Evolutionary conservation across 2,113 vertebrate species (phyloP).

Genomic region (Anarrhichthys ocellatus): DNA sequence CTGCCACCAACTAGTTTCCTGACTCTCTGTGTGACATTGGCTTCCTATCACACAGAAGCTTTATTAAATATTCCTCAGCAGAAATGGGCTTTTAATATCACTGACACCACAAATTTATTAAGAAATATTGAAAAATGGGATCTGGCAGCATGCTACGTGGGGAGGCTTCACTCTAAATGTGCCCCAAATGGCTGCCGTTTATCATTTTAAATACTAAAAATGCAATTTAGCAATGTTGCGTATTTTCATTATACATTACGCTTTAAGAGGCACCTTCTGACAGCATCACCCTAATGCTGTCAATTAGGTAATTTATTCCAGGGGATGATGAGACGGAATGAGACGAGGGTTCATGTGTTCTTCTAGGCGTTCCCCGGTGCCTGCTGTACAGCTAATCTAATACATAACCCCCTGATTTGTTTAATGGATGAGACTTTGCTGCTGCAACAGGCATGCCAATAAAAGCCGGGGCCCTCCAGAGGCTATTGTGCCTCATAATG

Average conservation of each 20-base stretch:
- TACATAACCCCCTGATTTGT: slow-evolving; percentile 84
- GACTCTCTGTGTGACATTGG: slow-evolving; percentile 76
- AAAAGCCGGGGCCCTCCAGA: slow-evolving; percentile 80
- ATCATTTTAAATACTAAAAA: slow-evolving; percentile 78
- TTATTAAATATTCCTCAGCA: slow-evolving; percentile 73
- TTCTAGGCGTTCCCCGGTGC: slow-evolving; percentile 68
- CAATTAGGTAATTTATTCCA: slow-evolving; percentile 81
- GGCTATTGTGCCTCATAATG: slow-evolving; percentile 83
- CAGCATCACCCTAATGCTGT: slow-evolving; percentile 72
- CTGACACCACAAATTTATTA: slow-evolving; percentile 75
- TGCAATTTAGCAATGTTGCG: slow-evolving; percentile 69
- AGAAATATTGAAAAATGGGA: slow-evolving; percentile 76
- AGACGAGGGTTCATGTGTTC: slow-evolving; percentile 70
- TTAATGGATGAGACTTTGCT: slow-evolving; percentile 85
- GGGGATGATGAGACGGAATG: slow-evolving; percentile 73
- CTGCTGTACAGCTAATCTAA: slow-evolving; percentile 82
- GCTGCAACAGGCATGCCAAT: slow-evolving; percentile 81
- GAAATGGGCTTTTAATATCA: slow-evolving; percentile 78
- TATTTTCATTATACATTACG: slow-evolving; percentile 76
- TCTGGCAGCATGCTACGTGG: slow-evolving; percentile 55
- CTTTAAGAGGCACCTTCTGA: slow-evolving; percentile 73
- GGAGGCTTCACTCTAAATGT: slow-evolving; percentile 64
- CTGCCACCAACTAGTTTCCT: slow-evolving; percentile 70
- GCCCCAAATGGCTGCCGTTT: slow-evolving; percentile 74
- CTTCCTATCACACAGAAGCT: slow-evolving; percentile 63